Percentiles rank a stretch among this genome's conserved stretches.
Evolutionary conservation across 2,113 vertebrate species (phyloP).

Genomic region (Menidia beryllina): DNA sequence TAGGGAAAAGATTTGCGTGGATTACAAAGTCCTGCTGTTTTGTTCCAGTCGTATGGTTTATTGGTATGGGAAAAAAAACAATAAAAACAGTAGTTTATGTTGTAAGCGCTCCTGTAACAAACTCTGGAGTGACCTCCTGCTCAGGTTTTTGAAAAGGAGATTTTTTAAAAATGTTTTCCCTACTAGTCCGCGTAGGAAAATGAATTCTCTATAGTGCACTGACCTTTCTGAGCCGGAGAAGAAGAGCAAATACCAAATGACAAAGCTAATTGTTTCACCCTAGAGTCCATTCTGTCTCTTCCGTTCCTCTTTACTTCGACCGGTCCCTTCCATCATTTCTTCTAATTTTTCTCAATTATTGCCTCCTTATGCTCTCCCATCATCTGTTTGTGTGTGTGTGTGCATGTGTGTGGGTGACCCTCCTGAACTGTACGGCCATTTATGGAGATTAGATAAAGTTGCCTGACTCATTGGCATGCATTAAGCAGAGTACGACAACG

Average conservation of each 20-base stretch:
- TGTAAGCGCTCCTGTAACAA: neutral
- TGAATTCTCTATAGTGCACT: neutral
- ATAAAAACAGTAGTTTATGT: neutral
- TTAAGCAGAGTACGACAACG: constrained; percentile 85
- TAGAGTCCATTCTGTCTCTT: constrained; percentile 49
- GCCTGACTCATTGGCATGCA: constrained; percentile 89
- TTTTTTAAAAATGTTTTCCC: constrained; percentile 24
- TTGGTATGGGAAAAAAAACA: too few relatives aligned
- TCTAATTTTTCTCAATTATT: constrained; percentile 72
- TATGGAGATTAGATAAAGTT: constrained; percentile 96
- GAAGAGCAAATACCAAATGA: constrained; percentile 57
- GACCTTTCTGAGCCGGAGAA: constrained; percentile 59
- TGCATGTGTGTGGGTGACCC: constrained; percentile 78
- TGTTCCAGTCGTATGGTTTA: neutral
- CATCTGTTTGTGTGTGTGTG: constrained; percentile 39
- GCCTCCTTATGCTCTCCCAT: constrained; percentile 62
- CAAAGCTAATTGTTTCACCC: constrained; percentile 64
- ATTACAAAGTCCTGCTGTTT: neutral
- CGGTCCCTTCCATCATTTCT: constrained; percentile 64
- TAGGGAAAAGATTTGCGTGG: neutral
- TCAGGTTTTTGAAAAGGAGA: neutral
- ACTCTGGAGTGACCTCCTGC: neutral
- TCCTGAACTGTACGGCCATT: constrained; percentile 89
- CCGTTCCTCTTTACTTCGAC: constrained; percentile 51
- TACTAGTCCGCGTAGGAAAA: constrained; percentile 10